Evolutionary conservation across 1,140 invertebrate genomes (phyloP), one percentile per base, ranked within the genome.

Genomic region (Lithobius niger): DNA sequence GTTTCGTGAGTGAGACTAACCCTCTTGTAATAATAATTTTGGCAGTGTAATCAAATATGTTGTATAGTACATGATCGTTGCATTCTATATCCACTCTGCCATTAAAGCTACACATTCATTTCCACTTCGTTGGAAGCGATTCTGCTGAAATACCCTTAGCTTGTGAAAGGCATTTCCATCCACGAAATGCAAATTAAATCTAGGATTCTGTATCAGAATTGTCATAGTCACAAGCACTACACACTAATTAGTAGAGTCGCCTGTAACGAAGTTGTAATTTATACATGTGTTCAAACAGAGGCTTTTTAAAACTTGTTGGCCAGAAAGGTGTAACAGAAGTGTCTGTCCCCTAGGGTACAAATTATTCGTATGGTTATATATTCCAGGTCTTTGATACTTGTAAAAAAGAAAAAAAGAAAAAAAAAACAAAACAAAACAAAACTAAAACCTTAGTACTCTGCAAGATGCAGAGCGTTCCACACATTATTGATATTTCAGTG

Each of bases 181-280:
- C 4, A 13, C 10, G 47, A 22, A 49, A 6, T 22, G 13, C 10
- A 49, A 49, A 10, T 3, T 4, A 22, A 10, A 13, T 10, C 3
- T 13, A 49, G n/a, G n/a, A 49, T 49, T 49, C 47, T 49, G 47
- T 49, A 49, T 49, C 47, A 49, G 47, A 49, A 49, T 49, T 49
- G 24, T 49, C 47, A n/a, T 36, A 10, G 31, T 36, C 31, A 36
- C n/a, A 10, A 36, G 31, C 6, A 6, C 6, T 36, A 10, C n/a
- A 36, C 31, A 36, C 6, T 10, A 6, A 36, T 6, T 36, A n/a
- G n/a, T 10, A 36, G n/a, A n/a, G 31, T 10, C n/a, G 31, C 6
- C 31, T 36, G 31, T 36, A n/a, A 36, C n/a, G n/a, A 36, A n/a
- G 31, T 10, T 36, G n/a, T n/a, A n/a, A n/a, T n/a, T n/a, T n/a